Conservation (phyloP, 64 coral and sea anemone species). For the Montipora efflorescens region DNA sequence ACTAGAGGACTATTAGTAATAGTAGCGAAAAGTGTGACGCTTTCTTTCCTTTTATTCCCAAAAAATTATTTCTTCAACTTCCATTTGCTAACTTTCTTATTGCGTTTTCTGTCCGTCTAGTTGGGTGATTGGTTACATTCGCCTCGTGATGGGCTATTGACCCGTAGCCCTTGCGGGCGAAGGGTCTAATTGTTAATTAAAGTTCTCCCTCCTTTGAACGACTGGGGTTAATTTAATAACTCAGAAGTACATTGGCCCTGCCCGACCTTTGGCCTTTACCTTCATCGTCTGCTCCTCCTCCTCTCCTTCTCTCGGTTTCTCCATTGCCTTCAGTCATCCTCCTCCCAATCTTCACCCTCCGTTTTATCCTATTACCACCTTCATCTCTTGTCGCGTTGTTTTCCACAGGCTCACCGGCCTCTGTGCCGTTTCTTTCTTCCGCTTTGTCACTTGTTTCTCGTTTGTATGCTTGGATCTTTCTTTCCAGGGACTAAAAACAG, state of each 20-base stretch:
- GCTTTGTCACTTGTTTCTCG: slow-evolving; percentile 47
- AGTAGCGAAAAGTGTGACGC: no score
- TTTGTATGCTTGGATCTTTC: slow-evolving; percentile 47
- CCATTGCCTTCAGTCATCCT: slow-evolving; percentile 37
- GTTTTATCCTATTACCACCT: neutral
- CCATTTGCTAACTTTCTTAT: no score
- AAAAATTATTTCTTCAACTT: no score
- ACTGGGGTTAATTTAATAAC: no score
- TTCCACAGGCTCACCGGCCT: neutral
- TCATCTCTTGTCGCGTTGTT: neutral
- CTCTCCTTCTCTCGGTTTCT: neutral
- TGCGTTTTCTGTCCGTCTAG: no score
- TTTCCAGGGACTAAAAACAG: slow-evolving; percentile 40
- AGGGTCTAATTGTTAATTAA: no score
- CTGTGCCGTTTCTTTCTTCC: slow-evolving; percentile 36
- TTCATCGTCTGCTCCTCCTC: slow-evolving; percentile 31
- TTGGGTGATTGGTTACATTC: no score
- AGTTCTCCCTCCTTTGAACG: no score
- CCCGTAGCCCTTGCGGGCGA: no score
- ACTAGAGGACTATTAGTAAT: no score
- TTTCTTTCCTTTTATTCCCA: no score
- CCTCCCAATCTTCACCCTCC: neutral
- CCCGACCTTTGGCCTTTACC: neutral
- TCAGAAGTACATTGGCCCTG: neutral
- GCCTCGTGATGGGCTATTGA: no score